Base-by-base conservation (phyloP, 2,113 vertebrate species). In the Mesitornis unicolor region DNA sequence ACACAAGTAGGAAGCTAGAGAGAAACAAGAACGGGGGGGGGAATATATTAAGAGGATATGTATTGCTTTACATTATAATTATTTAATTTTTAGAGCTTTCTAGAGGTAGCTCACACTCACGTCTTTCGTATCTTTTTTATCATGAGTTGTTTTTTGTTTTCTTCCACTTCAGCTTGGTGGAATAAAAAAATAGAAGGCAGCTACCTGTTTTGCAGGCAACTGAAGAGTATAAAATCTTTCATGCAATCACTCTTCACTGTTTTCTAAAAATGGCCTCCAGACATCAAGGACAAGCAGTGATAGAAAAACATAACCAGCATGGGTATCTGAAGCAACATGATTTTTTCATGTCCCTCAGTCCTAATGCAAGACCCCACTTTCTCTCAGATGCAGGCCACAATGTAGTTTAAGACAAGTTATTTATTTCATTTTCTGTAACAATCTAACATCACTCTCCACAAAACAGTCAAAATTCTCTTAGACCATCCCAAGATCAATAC, bases 321-420 rank as follows among this genome's bases (percentile, higher is more conserved):
- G 35, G 51, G 59, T 92, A 90, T 25, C 50, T 70, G 67, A 94
- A 90, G 57, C 68, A 88, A 67, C 60, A 40, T 9, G 7, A 43
- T 61, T 81, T 90, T 79, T 75, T 85, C 50, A 36, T 2, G 2
- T 71, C 24, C 40, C 51, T 87, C 68, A 68, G 36, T 82, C 79
- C 85, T 84, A 90, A 93, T 45, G 59, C 80, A 93, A 95, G 94
- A 69, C 42, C 57, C 80, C 33, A 43, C 42, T 21, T 88, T 90
- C 79, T 57, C 71, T 70, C 63, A 54, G 50, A 51, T 67, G 43
- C 54, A 88, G 53, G 67, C 33, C 67, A 63, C 6, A 16, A 19
- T n/a, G 28, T 10, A 59, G 59, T 57, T 86, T 60, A 78, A 95
- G 73, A 80, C 38, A 74, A 90, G 51, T 60, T 70, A 86, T 53